Conservation (phyloP, 2,888 invertebrate species). For the Eupithecia vulgata region DNA sequence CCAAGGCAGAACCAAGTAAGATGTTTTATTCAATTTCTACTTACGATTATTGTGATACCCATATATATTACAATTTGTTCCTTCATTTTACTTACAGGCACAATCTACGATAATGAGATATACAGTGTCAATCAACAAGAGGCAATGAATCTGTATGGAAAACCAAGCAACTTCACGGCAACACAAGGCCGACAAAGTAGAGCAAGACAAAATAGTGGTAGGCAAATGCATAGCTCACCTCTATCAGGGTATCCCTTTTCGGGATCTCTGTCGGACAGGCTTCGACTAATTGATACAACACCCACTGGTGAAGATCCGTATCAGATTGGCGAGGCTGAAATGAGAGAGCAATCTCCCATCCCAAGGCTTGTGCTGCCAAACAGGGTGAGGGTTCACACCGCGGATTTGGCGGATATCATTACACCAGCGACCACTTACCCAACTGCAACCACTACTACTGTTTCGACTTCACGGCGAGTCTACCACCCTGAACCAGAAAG, state of each 20-base stretch:
- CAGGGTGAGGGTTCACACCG: constrained; percentile 65
- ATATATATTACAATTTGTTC: neutral
- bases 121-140: constrained; percentile 69
- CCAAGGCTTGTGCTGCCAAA: constrained; percentile 76
- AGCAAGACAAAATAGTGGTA: no score
- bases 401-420: constrained; percentile 15
- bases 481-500: constrained; percentile 54
- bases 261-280: constrained; percentile 71
- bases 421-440: constrained; percentile 33
- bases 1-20: constrained; percentile 60
- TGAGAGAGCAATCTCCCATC: constrained; percentile 79
- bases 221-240: neutral
- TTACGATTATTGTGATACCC: neutral
- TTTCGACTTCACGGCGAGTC: constrained; percentile 52
- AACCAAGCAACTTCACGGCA: constrained; percentile 31
- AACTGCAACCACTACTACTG: constrained; percentile 31
- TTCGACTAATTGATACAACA: constrained; percentile 74
- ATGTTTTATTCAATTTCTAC: neutral
- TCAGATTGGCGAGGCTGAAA: constrained; percentile 76
- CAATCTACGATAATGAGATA: constrained; percentile 57
- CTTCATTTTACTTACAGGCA: constrained; percentile 52
- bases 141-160: constrained; percentile 71
- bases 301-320: constrained; percentile 78
- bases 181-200: neutral
- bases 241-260: constrained; percentile 53